Conservation (phyloP, 2,888 invertebrate species). For the Leptopilina myrica region DNA sequence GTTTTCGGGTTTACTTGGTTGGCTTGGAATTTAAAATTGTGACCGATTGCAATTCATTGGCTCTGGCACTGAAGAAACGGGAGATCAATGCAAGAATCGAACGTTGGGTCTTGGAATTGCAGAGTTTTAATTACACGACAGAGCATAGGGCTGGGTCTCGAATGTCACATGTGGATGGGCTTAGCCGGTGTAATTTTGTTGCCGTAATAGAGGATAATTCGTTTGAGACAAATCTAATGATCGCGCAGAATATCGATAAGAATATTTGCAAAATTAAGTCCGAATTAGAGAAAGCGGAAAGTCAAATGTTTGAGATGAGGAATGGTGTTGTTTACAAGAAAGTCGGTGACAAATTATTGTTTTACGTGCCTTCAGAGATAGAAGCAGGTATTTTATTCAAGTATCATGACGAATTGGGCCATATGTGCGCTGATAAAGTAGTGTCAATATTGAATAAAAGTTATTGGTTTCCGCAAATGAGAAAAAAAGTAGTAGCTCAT, state of each 20-base stretch:
- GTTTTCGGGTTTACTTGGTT: slow-evolving; percentile 59
- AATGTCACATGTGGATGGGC: slow-evolving; percentile 61
- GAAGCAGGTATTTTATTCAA: no score
- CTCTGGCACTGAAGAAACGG: slow-evolving; percentile 58
- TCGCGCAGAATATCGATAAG: slow-evolving; percentile 33
- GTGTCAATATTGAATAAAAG: slow-evolving; percentile 44
- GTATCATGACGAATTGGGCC: slow-evolving; percentile 45
- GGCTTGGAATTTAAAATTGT: slow-evolving; percentile 62
- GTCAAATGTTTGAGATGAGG: slow-evolving; percentile 36
- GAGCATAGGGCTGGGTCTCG: slow-evolving; percentile 54
- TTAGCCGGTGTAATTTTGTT: slow-evolving; percentile 45
- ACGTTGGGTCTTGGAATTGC: slow-evolving; percentile 60
- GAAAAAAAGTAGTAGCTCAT: slow-evolving; percentile 18
- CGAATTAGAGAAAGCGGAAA: slow-evolving; percentile 10
- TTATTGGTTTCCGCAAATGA: slow-evolving; percentile 26
- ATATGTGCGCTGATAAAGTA: slow-evolving; percentile 52
- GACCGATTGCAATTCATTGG: slow-evolving; percentile 63
- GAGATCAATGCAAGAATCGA: slow-evolving; percentile 62
- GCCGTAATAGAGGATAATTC: slow-evolving; percentile 31
- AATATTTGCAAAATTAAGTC: not conserved
- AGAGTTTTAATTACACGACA: slow-evolving; percentile 56
- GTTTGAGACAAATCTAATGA: slow-evolving; percentile 18
- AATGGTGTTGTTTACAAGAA: slow-evolving; percentile 36
- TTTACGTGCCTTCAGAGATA: slow-evolving; percentile 27
- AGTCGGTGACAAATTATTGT: slow-evolving; percentile 14